Evolutionary conservation across 1,140 invertebrate genomes (phyloP).

Genomic region (Gyrodactylus bullatarudis): DNA sequence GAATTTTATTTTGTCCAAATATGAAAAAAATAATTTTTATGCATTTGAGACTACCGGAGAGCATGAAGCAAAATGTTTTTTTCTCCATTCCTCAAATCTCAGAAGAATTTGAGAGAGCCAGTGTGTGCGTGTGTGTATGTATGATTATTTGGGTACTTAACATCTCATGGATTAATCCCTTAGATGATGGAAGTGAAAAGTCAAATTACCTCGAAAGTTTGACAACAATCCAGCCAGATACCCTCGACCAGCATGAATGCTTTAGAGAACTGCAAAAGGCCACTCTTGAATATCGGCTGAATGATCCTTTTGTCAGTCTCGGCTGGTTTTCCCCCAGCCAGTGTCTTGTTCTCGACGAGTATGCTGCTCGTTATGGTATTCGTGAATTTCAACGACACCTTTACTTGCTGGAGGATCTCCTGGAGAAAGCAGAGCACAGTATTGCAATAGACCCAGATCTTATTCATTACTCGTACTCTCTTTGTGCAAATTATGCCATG

Average conservation of each 20-base stretch:
- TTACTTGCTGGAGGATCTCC: constrained; percentile 61
- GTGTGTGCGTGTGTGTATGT: no score
- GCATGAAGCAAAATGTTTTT: no score
- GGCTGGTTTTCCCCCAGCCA: constrained; percentile 98
- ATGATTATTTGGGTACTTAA: no score
- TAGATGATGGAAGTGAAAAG: not conserved
- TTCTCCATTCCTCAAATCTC: no score
- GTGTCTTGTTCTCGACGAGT: constrained; percentile 87
- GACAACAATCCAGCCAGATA: constrained; percentile 82
- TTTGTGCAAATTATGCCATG: constrained; percentile 89
- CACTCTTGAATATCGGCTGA: constrained; percentile 66
- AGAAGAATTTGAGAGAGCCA: no score
- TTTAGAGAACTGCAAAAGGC: constrained; percentile 63
- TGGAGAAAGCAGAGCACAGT: constrained; percentile 69
- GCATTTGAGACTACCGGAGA: no score
- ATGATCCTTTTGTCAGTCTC: constrained; percentile 80
- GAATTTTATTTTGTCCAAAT: no score
- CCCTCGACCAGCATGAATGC: constrained; percentile 59
- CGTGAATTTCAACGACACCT: constrained; percentile 76
- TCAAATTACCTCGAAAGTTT: constrained; percentile 66
- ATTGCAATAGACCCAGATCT: constrained; percentile 75
- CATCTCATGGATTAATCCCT: no score
- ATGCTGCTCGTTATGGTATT: constrained; percentile 80
- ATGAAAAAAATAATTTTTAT: no score
- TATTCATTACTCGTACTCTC: constrained; percentile 91